phyloP scores from a whole-genome alignment of 37 sponge, comb jelly and placozoan species.

The Halichondria panicea region DNA sequence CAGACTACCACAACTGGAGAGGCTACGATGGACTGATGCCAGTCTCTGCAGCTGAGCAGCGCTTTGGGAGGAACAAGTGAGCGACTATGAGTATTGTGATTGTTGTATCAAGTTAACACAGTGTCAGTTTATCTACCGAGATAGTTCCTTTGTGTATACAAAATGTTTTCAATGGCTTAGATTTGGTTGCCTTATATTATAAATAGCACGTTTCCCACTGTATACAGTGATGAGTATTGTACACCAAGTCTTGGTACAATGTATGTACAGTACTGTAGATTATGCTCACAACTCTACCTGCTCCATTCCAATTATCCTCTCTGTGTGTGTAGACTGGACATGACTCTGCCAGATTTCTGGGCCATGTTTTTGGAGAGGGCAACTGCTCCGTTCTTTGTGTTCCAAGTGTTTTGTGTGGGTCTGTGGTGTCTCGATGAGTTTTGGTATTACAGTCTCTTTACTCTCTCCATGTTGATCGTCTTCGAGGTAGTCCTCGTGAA shows the following conservation, averaged over 20 bases:
- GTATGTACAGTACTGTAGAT: neutral
- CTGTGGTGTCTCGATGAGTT: constrained; percentile 99
- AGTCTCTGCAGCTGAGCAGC: constrained; percentile 43
- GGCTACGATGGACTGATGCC: constrained; percentile 47
- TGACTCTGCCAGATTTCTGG: constrained; percentile 83
- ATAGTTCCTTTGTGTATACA: neutral
- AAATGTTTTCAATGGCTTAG: too few relatives aligned
- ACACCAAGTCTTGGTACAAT: neutral
- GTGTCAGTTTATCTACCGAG: neutral
- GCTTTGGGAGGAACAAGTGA: constrained; percentile 75
- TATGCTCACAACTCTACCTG: neutral
- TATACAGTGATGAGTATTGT: too few relatives aligned
- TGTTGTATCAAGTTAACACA: neutral
- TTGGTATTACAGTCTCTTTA: constrained; percentile 98
- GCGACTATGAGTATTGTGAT: neutral
- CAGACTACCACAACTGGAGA: constrained; percentile 37
- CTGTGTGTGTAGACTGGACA: constrained; percentile 50
- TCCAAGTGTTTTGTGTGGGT: constrained; percentile 98
- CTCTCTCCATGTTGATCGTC: constrained; percentile 90
- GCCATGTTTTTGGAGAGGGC: constrained; percentile 89
- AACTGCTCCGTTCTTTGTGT: constrained; percentile 98
- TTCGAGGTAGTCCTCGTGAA: constrained; percentile 96
- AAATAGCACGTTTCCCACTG: too few relatives aligned
- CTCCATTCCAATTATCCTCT: too few relatives aligned
- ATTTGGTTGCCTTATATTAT: neutral